phyloP scores from a whole-genome alignment of 2,113 vertebrate genomes.

The Ammospiza caudacuta region DNA sequence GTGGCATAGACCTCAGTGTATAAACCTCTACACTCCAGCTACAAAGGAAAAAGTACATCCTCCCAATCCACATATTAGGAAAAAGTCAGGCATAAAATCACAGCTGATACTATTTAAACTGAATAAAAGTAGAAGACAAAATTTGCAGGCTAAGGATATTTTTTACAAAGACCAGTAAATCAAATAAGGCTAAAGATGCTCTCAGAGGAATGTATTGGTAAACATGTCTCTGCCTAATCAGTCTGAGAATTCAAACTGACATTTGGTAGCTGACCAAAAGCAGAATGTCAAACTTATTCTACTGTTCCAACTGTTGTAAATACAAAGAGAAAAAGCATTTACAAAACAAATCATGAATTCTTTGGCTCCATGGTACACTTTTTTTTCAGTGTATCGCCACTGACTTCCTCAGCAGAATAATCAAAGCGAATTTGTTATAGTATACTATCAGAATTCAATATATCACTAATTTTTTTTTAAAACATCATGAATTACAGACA shows the following conservation, averaged over 20 bases:
- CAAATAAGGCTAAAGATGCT: background rate
- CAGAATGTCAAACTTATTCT: background rate
- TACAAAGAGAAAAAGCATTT: background rate
- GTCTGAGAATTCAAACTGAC: background rate
- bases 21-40: background rate
- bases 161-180: background rate
- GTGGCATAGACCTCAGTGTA: background rate
- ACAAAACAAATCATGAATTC: background rate
- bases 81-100: background rate
- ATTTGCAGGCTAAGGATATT: background rate
- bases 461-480: background rate
- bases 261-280: background rate
- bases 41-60: background rate
- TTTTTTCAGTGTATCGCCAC: background rate
- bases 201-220: background rate
- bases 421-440: rapidly evolving
- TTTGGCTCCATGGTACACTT: background rate
- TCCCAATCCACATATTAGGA: background rate
- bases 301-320: background rate
- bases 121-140: background rate
- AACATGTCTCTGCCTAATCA: background rate
- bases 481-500: background rate
- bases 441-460: background rate
- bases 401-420: background rate
- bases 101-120: background rate